A percentile compares a stretch with the other conserved stretches of the same genome.
Conservation (phyloP, 2,113 vertebrate genomes). For the Heterotilapia buettikoferi region DNA sequence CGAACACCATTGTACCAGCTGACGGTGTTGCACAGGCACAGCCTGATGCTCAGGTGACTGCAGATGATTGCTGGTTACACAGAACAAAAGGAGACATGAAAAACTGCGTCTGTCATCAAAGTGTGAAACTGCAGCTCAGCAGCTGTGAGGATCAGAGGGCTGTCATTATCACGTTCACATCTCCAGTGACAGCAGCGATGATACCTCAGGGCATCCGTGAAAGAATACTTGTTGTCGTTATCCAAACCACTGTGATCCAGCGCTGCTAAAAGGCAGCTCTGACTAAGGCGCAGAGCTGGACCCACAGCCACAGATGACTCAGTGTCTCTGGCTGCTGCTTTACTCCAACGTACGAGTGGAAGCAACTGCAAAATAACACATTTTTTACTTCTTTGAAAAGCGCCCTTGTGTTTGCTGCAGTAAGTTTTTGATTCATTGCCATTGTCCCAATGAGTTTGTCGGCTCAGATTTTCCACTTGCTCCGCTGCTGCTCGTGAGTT, state of each 20-base stretch:
- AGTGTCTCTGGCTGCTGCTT: conserved; percentile 19
- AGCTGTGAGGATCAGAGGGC: background rate
- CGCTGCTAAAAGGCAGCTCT: background rate
- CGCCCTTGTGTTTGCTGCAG: background rate
- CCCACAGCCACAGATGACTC: conserved; percentile 35
- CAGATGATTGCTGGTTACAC: background rate
- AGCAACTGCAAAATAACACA: background rate
- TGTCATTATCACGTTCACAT: conserved; percentile 39
- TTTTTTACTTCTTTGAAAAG: background rate
- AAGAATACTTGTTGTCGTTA: background rate
- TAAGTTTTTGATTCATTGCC: background rate
- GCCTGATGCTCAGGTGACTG: background rate
- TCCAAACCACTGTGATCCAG: conserved; percentile 23
- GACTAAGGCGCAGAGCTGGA: background rate
- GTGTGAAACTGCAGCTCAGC: conserved; percentile 12
- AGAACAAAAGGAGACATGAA: background rate
- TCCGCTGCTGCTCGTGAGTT: background rate
- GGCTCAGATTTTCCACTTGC: background rate
- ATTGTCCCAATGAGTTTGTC: background rate
- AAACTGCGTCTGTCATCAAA: background rate
- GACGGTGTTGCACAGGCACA: background rate
- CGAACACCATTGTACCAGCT: background rate
- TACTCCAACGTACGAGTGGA: background rate
- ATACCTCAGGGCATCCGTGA: background rate
- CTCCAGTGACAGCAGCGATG: conserved; percentile 23